phyloP scores from a whole-genome alignment of 2,888 invertebrate species.

The Schizotus pectinicornis region DNA sequence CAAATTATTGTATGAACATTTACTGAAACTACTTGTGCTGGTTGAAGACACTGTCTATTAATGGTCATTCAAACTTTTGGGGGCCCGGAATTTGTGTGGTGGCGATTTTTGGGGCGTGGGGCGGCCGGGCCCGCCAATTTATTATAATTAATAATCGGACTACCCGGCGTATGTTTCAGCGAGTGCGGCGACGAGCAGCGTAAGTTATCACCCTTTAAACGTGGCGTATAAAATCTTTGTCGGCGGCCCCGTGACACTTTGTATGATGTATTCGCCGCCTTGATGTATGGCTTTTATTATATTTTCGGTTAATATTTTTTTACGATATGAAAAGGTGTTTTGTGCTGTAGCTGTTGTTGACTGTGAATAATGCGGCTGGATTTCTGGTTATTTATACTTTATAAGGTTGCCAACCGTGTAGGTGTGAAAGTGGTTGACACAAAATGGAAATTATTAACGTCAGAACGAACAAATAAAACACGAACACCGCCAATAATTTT shows the following conservation, averaged over 20 bases:
- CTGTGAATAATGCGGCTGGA: slow-evolving; percentile 44
- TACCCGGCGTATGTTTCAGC: slow-evolving; percentile 30
- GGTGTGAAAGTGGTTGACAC: slow-evolving; percentile 43
- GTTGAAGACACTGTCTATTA: too few species aligned
- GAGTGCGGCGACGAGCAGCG: slow-evolving; percentile 27
- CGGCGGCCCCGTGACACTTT: slow-evolving; percentile 36
- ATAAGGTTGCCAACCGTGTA: slow-evolving; percentile 41
- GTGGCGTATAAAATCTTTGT: slow-evolving; percentile 35
- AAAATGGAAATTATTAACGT: slow-evolving; percentile 38
- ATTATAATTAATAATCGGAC: slow-evolving; percentile 21
- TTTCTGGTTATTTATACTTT: slow-evolving; percentile 44
- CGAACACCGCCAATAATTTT: slow-evolving; percentile 27
- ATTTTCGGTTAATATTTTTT: slow-evolving; percentile 39
- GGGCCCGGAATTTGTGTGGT: too few species aligned
- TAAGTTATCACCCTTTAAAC: slow-evolving; percentile 37
- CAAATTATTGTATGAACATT: too few species aligned
- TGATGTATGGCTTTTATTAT: slow-evolving; percentile 38
- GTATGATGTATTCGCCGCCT: slow-evolving; percentile 37
- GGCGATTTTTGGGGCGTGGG: too few species aligned
- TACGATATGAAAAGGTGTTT: slow-evolving; percentile 40
- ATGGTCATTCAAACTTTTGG: too few species aligned
- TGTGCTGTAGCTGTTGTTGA: slow-evolving; percentile 41
- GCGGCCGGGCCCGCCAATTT: slow-evolving; percentile 4
- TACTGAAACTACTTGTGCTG: too few species aligned
- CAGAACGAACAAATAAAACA: slow-evolving; percentile 33